Evolutionary conservation across 2,113 vertebrate genomes (phyloP).

Genomic region (Hoplias malabaricus): DNA sequence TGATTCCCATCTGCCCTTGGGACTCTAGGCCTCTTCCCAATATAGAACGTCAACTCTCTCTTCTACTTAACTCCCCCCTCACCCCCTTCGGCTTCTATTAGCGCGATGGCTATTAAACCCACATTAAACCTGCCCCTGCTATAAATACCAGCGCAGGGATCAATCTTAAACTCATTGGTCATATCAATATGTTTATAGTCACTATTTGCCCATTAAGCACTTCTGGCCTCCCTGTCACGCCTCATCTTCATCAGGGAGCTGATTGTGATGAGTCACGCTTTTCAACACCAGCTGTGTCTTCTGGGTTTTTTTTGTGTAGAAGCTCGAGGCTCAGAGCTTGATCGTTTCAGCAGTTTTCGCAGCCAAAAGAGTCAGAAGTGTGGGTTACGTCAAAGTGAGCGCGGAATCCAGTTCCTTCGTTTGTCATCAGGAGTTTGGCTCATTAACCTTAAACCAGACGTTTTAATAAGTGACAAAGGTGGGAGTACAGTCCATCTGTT

Average conservation of each 20-base stretch:
- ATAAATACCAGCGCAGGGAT: not conserved
- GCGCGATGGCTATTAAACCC: not conserved
- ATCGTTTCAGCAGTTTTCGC: conserved; percentile 31
- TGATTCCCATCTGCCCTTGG: conserved; percentile 52
- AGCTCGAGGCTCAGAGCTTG: conserved; percentile 30
- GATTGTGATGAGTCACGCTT: not conserved
- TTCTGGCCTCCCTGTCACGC: not conserved
- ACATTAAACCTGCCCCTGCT: not conserved
- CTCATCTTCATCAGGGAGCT: not conserved
- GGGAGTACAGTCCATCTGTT: conserved; percentile 15
- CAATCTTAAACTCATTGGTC: conserved; percentile 4
- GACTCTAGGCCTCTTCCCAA: conserved; percentile 34
- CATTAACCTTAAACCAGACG: not conserved
- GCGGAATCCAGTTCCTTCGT: conserved; percentile 7
- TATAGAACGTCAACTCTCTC: not conserved
- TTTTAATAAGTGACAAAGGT: conserved; percentile 27
- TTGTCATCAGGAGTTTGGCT: not conserved
- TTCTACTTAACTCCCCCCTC: not conserved
- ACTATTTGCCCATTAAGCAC: not conserved
- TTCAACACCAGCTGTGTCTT: conserved; percentile 52
- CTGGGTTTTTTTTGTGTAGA: conserved; percentile 40
- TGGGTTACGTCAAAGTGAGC: conserved; percentile 13
- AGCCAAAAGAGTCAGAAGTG: conserved; percentile 31
- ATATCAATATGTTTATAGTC: conserved; percentile 12
- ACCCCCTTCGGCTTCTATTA: not conserved